Evolutionary conservation across 2,797 vertebrate genomes (phyloP).

Genomic region (Stomatorhinus walkeri): DNA sequence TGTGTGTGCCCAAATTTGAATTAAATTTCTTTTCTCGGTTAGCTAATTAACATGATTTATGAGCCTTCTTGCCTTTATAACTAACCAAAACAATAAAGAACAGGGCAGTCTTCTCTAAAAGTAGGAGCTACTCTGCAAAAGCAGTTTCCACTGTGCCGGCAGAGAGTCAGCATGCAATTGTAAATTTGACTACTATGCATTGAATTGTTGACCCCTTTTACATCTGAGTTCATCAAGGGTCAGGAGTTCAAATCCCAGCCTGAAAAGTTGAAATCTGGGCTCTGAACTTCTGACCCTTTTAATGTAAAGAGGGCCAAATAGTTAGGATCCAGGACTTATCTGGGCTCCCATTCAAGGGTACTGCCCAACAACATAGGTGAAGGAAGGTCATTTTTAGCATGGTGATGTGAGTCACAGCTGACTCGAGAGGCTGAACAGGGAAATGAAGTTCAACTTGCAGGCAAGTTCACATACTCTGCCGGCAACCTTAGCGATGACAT

Average conservation of each 20-base stretch:
- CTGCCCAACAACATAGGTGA: constrained; percentile 14
- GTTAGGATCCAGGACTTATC: constrained; percentile 36
- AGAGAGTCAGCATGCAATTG: constrained; percentile 58
- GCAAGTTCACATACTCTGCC: constrained; percentile 15
- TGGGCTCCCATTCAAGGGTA: constrained; percentile 35
- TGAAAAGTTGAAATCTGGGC: constrained; percentile 50
- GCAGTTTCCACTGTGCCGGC: constrained; percentile 53
- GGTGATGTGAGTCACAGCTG: not conserved
- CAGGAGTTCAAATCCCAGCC: constrained; percentile 58
- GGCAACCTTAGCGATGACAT: not conserved
- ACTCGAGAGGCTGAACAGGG: constrained; percentile 1
- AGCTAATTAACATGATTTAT: constrained; percentile 70
- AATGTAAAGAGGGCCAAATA: constrained; percentile 46
- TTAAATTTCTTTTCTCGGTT: constrained; percentile 50
- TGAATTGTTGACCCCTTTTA: constrained; percentile 29
- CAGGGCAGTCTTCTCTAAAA: constrained; percentile 50
- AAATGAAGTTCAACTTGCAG: constrained; percentile 28
- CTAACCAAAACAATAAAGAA: constrained; percentile 60
- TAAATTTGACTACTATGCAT: constrained; percentile 63
- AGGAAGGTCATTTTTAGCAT: constrained; percentile 2
- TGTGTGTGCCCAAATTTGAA: constrained; percentile 30
- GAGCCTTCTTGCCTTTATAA: constrained; percentile 47
- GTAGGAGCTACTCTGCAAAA: constrained; percentile 54
- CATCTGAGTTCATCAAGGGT: constrained; percentile 37
- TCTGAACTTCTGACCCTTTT: constrained; percentile 54